phyloP scores from a whole-genome alignment of 2,113 vertebrate species.

The Cricetomys ansorgei region DNA sequence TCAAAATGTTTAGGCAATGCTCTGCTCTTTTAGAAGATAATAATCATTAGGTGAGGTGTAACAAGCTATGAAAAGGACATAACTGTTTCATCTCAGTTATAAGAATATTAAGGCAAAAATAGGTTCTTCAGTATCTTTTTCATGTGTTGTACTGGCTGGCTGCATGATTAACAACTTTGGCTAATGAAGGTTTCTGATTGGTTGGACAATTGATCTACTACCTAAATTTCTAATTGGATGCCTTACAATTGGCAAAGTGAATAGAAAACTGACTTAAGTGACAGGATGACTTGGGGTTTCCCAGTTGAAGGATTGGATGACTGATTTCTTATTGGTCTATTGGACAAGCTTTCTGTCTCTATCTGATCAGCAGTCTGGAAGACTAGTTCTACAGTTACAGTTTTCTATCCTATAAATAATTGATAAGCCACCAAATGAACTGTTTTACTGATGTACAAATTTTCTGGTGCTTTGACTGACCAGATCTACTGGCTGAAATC shows the following conservation, averaged over 20 bases:
- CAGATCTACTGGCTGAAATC: background rate
- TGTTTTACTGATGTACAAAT: background rate
- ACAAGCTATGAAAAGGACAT: background rate
- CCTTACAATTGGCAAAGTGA: background rate
- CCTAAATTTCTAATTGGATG: conserved; percentile 24
- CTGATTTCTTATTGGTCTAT: background rate
- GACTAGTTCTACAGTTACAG: background rate
- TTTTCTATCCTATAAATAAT: conserved; percentile 7
- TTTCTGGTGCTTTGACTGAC: background rate
- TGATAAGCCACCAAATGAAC: background rate
- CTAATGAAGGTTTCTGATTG: background rate
- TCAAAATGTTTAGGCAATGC: background rate
- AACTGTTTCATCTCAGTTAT: background rate
- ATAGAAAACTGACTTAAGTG: conserved; percentile 1
- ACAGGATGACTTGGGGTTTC: background rate
- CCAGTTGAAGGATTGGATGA: conserved; percentile 1
- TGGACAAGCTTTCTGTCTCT: background rate
- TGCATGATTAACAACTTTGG: background rate
- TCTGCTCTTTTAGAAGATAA: background rate
- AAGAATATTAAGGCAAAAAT: background rate
- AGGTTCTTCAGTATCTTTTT: background rate
- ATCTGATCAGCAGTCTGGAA: background rate
- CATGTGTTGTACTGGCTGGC: background rate
- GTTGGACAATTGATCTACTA: background rate
- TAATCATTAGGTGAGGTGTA: background rate